A percentile compares a stretch with the other conserved stretches of the same genome.
These are phyloP conservation scores for Anabas testudineus DNA, from an alignment of 2,797 vertebrate species.

Conservation along the genomic window DNA sequence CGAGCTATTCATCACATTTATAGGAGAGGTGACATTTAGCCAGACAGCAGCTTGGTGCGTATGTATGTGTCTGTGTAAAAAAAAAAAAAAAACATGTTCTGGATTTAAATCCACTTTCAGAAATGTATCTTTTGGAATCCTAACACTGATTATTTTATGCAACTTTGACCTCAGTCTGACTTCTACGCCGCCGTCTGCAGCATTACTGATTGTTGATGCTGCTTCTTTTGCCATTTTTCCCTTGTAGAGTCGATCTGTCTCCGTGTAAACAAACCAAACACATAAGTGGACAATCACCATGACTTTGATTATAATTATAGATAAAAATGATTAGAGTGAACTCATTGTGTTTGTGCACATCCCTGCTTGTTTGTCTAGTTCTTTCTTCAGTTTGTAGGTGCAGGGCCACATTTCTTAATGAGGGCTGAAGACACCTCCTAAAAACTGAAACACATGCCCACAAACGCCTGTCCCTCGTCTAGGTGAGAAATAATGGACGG, in stretches of 20 bases:
- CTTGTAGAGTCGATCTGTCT: background rate
- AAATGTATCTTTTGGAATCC: background rate
- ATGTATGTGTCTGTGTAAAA: conserved; percentile 5
- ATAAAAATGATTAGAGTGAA: background rate
- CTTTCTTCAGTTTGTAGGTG: background rate
- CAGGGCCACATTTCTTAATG: background rate
- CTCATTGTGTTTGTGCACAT: background rate
- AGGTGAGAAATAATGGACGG: conserved; percentile 52
- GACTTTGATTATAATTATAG: background rate
- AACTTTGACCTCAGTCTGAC: background rate
- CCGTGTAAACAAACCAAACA: background rate
- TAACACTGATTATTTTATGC: background rate
- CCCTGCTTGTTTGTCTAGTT: background rate
- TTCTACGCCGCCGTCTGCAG: too few species aligned
- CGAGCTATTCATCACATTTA: conserved; percentile 60
- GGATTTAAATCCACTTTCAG: background rate
- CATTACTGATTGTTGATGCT: background rate
- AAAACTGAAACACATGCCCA: conserved; percentile 21
- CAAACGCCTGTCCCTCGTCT: conserved; percentile 62
- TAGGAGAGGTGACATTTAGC: conserved; percentile 65
- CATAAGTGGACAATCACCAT: background rate
- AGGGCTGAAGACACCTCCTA: conserved; percentile 8
- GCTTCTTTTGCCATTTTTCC: background rate
- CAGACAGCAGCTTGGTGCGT: conserved; percentile 27
- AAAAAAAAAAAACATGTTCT: background rate